phyloP scores from a whole-genome alignment of 2,888 invertebrate species.

The Alsophila aescularia region DNA sequence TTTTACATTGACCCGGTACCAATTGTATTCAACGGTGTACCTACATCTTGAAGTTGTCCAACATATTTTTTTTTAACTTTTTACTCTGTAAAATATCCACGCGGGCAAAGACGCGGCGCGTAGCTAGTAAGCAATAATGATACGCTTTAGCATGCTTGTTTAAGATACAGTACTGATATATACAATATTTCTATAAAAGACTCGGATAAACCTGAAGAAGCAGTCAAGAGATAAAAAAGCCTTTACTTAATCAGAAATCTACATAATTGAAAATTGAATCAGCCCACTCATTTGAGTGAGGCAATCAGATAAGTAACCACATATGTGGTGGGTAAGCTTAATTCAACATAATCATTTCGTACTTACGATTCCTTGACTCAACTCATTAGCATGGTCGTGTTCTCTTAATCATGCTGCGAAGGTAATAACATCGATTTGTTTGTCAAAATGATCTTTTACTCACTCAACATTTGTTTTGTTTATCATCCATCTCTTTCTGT shows the following conservation, averaged over 20 bases:
- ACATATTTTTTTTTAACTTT: too few species aligned
- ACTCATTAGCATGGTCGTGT: slow-evolving; percentile 45
- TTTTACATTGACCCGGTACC: too few species aligned
- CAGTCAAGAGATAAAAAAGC: slow-evolving; percentile 13
- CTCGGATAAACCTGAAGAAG: slow-evolving; percentile 1
- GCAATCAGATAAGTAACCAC: slow-evolving; percentile 30
- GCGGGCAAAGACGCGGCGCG: too few species aligned
- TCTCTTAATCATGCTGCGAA: slow-evolving; percentile 49
- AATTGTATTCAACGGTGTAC: too few species aligned
- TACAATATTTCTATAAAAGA: background rate
- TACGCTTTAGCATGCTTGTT: too few species aligned
- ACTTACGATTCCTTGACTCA: slow-evolving; percentile 40
- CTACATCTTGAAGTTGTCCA: too few species aligned
- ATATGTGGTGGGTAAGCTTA: slow-evolving; percentile 41
- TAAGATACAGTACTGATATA: too few species aligned
- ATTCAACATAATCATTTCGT: slow-evolving; percentile 42
- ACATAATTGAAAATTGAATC: slow-evolving; percentile 29
- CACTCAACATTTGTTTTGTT: slow-evolving; percentile 41
- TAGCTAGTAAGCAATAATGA: too few species aligned
- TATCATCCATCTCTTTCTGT: slow-evolving; percentile 40
- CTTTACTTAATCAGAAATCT: slow-evolving; percentile 20
- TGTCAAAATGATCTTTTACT: slow-evolving; percentile 57
- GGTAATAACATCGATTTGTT: slow-evolving; percentile 52
- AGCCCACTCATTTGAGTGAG: slow-evolving; percentile 23
- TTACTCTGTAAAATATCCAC: too few species aligned